A percentile compares a stretch with the other conserved stretches of the same genome.
Evolutionary conservation across 2,113 vertebrate species (phyloP).

Genomic region (Globicephala melas): DNA sequence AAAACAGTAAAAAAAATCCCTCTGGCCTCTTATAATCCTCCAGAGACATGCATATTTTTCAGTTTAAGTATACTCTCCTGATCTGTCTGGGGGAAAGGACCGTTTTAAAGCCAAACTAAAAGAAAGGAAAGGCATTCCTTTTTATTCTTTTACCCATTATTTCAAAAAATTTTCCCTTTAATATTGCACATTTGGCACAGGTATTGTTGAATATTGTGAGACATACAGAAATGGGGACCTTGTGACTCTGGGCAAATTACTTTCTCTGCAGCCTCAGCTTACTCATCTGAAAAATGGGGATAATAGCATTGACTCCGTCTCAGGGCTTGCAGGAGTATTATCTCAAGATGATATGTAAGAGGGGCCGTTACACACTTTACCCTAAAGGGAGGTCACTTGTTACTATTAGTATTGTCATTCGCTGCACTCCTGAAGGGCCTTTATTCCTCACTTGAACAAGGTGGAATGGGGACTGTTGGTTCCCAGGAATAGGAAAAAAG

Average conservation of each 20-base stretch:
- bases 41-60: neutral
- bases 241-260: neutral
- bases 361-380: neutral
- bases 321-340: neutral
- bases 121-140: neutral
- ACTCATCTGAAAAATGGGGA: neutral
- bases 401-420: too few relatives aligned
- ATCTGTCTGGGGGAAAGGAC: neutral
- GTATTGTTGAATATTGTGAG: neutral
- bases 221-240: neutral
- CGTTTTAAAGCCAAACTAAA: neutral
- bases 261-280: neutral
- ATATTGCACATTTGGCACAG: neutral
- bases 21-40: neutral
- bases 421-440: neutral
- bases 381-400: neutral
- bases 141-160: neutral
- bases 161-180: neutral
- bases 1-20: neutral
- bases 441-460: neutral
- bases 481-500: neutral
- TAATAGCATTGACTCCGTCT: accelerated
- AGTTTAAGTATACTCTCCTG: neutral
- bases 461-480: accelerated
- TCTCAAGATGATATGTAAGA: accelerated